phyloP scores from a whole-genome alignment of 2,797 vertebrate species.

The Brachymystax lenok region DNA sequence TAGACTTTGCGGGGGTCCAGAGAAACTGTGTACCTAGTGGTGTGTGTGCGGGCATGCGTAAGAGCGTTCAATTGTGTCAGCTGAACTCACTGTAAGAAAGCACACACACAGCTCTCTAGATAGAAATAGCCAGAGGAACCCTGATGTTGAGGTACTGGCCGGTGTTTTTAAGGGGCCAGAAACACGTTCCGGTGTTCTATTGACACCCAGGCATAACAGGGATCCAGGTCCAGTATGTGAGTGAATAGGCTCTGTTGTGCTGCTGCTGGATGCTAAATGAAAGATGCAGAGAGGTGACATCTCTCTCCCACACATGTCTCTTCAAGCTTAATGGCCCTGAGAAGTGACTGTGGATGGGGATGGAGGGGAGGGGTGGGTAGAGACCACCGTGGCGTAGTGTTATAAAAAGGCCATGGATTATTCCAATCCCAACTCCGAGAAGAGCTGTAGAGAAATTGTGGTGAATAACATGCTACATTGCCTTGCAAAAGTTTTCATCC shows the following conservation, averaged over 20 bases:
- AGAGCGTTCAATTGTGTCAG: slow-evolving; percentile 16
- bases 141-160: slow-evolving; percentile 22
- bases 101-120: slow-evolving; percentile 18
- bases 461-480: background rate
- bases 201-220: slow-evolving; percentile 8
- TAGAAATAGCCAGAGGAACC: slow-evolving; percentile 29
- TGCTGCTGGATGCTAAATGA: background rate
- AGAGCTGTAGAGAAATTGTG: too few relatives aligned
- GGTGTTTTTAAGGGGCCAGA: slow-evolving; percentile 26
- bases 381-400: background rate
- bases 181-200: slow-evolving; percentile 12
- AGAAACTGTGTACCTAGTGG: too few relatives aligned
- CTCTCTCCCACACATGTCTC: slow-evolving; percentile 5
- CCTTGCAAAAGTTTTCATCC: background rate
- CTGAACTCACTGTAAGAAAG: slow-evolving; percentile 3
- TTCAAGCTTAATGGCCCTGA: background rate
- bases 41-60: too few relatives aligned
- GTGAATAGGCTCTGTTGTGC: background rate
- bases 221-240: too few relatives aligned
- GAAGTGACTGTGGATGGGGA: background rate
- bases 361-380: background rate
- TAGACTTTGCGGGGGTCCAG: too few relatives aligned
- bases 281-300: background rate
- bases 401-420: background rate
- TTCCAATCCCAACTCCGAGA: background rate